A percentile compares a stretch with the other conserved stretches of the same genome.
Conservation (phyloP, 2,888 invertebrate genomes). For the Lottia gigantea region DNA sequence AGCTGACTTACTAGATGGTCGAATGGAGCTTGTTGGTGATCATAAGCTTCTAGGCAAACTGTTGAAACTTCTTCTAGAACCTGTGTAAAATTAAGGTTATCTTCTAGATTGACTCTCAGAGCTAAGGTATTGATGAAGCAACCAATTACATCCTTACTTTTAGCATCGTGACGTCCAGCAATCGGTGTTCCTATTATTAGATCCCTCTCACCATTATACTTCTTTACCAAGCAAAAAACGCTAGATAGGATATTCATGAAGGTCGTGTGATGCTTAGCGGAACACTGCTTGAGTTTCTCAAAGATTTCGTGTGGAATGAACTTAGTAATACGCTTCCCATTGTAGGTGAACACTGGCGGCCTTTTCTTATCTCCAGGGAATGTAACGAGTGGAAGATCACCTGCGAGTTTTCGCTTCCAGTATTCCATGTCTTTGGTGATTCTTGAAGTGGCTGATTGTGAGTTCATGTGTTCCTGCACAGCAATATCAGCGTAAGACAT, state of each 20-base stretch:
- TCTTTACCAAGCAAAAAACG: background rate
- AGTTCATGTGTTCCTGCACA: background rate
- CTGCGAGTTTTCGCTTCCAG: background rate
- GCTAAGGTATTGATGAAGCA: background rate
- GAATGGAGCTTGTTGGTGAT: background rate
- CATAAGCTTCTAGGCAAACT: constrained; percentile 7
- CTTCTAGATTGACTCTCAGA: background rate
- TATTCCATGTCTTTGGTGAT: background rate
- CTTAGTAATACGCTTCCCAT: background rate
- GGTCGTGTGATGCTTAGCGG: background rate
- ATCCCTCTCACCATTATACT: background rate
- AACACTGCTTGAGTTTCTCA: background rate
- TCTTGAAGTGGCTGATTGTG: background rate
- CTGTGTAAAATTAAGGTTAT: background rate
- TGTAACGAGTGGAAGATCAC: background rate
- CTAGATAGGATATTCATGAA: background rate
- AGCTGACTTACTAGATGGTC: constrained; percentile 1
- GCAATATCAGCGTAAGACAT: background rate
- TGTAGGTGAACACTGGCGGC: background rate
- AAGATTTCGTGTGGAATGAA: background rate
- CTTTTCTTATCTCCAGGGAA: constrained; percentile 1
- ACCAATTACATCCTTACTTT: background rate
- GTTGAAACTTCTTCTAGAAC: background rate
- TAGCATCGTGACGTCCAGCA: background rate
- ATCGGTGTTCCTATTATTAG: background rate